Evolutionary conservation across 2,888 invertebrate species (phyloP), one percentile per base, ranked within the genome.

Genomic region (Leuctra nigra): DNA sequence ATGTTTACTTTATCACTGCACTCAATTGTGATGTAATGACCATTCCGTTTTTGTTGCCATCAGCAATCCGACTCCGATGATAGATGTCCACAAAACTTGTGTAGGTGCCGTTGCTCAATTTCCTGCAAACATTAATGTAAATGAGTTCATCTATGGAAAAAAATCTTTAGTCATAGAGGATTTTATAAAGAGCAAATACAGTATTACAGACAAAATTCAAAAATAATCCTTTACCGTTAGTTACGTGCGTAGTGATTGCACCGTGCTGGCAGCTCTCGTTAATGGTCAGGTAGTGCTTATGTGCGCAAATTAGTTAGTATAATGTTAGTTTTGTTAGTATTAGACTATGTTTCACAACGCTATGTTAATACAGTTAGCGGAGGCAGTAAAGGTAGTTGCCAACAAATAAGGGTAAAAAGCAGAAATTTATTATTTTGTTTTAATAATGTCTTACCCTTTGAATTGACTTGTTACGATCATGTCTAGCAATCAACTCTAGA

Each of bases 401-500:
- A 23, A 23, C 16, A 35, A 16, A 14, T 47, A 23, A 47, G 23
- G 11, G 13, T 23, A 14, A 14, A 25, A 24, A 29, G 48, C 48
- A 14, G 16, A 16, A 48, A n/a, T n/a, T 18, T 24, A 48, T 24
- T 14, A 2, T 6, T 4, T 4, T 16, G 18, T n/a, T 29, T n/a
- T 29, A 4, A 29, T 9, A 14, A 25, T 48, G 36, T 69, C 75
- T 75, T 76, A 77, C 77, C 75, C 75, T 72, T 64, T 75, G 73
- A 56, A 75, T 70, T 56, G 74, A 71, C 67, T 73, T 73, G 67
- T 73, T 75, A 62, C 74, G 68, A 65, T 74, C 72, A 64, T 75
- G 75, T 63, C 76, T 72, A 63, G 75, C 76, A 59, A 76, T 66
- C 67, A 77, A 69, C 65, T 77, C 77, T 62, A 71, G 68, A 60